These are phyloP conservation scores for Cottoperca gobio DNA, from an alignment of 2,797 vertebrate species.

Conservation along the genomic window DNA sequence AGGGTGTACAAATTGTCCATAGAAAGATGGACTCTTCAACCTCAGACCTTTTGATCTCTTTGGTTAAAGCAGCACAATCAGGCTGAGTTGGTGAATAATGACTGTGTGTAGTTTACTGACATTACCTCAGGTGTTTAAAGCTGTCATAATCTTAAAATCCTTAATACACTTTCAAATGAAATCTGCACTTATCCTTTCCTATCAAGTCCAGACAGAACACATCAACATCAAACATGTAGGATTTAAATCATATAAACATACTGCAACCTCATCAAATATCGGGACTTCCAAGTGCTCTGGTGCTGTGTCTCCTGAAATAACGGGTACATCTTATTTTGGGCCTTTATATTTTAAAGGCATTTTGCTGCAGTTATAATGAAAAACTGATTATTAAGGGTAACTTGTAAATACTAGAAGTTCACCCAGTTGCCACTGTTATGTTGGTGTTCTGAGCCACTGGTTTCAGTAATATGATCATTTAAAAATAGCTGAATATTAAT, in stretches of 20 bases:
- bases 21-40: neutral
- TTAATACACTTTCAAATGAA: neutral
- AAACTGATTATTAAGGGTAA: neutral
- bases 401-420: neutral
- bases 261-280: neutral
- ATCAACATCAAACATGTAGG: neutral
- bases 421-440: neutral
- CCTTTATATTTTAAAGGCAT: neutral
- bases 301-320: neutral
- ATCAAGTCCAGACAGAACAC: neutral
- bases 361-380: neutral
- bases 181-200: neutral
- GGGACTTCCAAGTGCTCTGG: neutral
- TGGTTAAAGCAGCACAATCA: neutral
- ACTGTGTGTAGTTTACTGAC: neutral
- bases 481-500: neutral
- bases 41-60: neutral
- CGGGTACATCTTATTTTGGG: neutral
- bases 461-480: too few relatives aligned
- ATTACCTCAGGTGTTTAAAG: neutral
- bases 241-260: neutral
- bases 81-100: neutral
- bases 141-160: neutral
- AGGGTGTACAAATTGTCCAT: conserved; percentile 1
- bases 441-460: neutral